These are phyloP conservation scores for Nasua narica DNA, from an alignment of 2,797 vertebrate species.

Conservation along the genomic window DNA sequence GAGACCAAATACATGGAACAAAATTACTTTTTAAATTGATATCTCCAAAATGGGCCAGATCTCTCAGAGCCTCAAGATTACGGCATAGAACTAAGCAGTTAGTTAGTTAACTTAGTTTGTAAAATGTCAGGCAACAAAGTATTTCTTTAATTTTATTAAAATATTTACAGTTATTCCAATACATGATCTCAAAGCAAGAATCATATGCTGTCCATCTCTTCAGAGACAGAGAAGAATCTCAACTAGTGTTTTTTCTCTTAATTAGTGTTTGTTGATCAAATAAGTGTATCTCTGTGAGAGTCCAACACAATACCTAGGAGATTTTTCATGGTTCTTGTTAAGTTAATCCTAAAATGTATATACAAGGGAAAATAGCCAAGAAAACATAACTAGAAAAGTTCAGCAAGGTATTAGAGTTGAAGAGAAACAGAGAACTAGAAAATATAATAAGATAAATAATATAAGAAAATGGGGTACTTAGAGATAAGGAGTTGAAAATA, in stretches of 20 bases:
- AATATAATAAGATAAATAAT: not conserved
- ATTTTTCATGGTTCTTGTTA: not conserved
- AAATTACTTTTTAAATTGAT: not conserved
- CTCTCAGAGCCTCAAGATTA: not conserved
- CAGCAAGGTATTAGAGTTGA: not conserved
- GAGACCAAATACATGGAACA: not conserved
- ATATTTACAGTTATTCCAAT: not conserved
- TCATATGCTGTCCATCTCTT: no score
- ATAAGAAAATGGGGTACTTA: not conserved
- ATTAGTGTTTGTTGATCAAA: not conserved
- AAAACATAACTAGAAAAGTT: not conserved
- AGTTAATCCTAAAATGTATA: not conserved
- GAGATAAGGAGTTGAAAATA: not conserved
- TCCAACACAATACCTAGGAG: no score
- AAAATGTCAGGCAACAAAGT: not conserved
- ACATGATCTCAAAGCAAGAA: not conserved
- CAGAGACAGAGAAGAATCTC: not conserved
- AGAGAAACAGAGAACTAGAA: not conserved
- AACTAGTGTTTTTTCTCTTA: not conserved
- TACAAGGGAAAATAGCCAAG: not conserved
- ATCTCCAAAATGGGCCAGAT: not conserved
- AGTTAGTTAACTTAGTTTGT: not conserved
- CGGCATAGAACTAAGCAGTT: not conserved
- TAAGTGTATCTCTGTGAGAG: not conserved
- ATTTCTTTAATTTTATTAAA: not conserved